Evolutionary conservation across 1,140 invertebrate species (phyloP).

Genomic region (Archivesica marissinica): DNA sequence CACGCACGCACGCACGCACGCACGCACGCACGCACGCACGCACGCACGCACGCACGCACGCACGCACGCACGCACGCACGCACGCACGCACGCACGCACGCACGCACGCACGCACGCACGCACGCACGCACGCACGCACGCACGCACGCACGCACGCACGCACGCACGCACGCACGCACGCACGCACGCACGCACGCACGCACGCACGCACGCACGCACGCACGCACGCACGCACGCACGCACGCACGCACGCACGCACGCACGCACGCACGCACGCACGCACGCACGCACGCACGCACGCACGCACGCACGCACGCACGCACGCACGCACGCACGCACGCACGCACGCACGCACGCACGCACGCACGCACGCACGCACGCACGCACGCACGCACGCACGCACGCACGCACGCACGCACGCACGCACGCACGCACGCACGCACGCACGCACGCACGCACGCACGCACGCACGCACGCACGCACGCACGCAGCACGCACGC

Average conservation of each 20-base stretch:
- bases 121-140: constrained; percentile 1
- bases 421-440: background rate
- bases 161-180: constrained; percentile 1
- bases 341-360: constrained; percentile 1
- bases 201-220: background rate
- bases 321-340: constrained; percentile 1
- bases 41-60: constrained; percentile 1
- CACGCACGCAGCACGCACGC: constrained; percentile 1
- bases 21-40: constrained; percentile 1
- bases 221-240: background rate
- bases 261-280: background rate
- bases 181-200: background rate
- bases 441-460: background rate
- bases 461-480: background rate
- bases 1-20: background rate
- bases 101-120: constrained; percentile 1
- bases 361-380: constrained; percentile 1
- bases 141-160: constrained; percentile 1
- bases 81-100: constrained; percentile 1
- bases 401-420: background rate
- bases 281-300: background rate
- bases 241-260: background rate
- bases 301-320: constrained; percentile 1
- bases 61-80: constrained; percentile 1
- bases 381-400: constrained; percentile 1